Evolutionary conservation across 2,113 vertebrate genomes (phyloP).

Genomic region (Coryphaenoides rupestris): DNA sequence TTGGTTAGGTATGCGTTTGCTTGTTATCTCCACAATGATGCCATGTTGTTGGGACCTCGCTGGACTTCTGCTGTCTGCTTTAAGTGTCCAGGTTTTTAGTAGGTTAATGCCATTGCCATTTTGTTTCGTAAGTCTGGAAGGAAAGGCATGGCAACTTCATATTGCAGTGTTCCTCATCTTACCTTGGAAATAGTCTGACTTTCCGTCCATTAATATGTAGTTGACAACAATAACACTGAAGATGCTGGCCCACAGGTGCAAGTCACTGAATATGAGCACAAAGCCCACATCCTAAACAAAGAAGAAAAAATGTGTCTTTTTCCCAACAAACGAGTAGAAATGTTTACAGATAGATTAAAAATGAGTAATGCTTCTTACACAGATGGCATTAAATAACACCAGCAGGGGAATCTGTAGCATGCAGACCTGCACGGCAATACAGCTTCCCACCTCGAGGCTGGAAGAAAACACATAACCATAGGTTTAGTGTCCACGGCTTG

Average conservation of each 20-base stretch:
- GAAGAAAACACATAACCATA: neutral
- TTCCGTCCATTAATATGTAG: conserved; percentile 85
- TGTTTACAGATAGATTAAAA: conserved; percentile 9
- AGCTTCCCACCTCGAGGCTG: conserved; percentile 87
- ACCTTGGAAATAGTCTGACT: conserved; percentile 89
- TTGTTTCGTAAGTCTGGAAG: neutral
- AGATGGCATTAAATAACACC: conserved; percentile 84
- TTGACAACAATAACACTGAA: conserved; percentile 84
- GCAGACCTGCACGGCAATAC: conserved; percentile 88
- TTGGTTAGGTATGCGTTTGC: too few species aligned
- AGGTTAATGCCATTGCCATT: neutral
- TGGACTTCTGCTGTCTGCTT: neutral
- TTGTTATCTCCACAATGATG: too few species aligned
- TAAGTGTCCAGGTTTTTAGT: neutral
- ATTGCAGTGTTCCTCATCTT: neutral
- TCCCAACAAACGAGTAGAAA: neutral
- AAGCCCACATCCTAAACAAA: conserved; percentile 74
- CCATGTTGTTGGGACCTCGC: too few species aligned
- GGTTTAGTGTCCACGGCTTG: neutral
- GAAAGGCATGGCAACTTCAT: neutral
- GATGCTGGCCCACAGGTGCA: conserved; percentile 81
- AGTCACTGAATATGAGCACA: conserved; percentile 76
- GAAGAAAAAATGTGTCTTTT: conserved; percentile 9
- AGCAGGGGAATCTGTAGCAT: conserved; percentile 89
- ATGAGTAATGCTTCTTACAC: conserved; percentile 70